These are phyloP conservation scores for Corythoichthys intestinalis DNA, from an alignment of 2,113 vertebrate genomes.

Conservation along the genomic window DNA sequence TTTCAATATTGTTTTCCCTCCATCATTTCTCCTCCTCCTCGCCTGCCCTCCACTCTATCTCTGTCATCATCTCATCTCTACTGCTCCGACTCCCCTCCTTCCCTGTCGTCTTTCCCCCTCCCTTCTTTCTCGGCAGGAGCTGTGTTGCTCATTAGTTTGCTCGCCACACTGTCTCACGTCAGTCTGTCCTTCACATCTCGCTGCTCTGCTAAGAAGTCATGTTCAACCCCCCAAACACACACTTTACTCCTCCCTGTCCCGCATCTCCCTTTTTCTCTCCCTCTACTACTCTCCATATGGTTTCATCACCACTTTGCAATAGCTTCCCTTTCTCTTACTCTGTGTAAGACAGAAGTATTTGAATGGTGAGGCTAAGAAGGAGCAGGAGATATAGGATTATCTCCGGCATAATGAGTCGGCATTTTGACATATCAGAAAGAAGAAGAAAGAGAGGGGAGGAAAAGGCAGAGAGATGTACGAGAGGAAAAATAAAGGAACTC, in stretches of 20 bases:
- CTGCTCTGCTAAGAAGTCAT: conserved; percentile 79
- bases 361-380: conserved; percentile 43
- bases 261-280: conserved; percentile 12
- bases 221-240: conserved; percentile 48
- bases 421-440: conserved; percentile 46
- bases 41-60: conserved; percentile 36
- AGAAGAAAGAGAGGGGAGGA: conserved; percentile 29
- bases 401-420: conserved; percentile 39
- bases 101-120: background rate
- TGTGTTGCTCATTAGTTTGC: conserved; percentile 76
- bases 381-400: conserved; percentile 58
- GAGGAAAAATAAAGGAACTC: conserved; percentile 6
- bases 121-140: conserved; percentile 54
- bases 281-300: conserved; percentile 66
- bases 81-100: conserved; percentile 1
- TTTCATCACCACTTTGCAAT: conserved; percentile 68
- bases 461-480: conserved; percentile 14
- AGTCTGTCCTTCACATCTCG: conserved; percentile 80
- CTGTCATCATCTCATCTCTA: conserved; percentile 32
- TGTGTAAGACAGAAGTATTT: conserved; percentile 40
- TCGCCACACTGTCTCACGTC: conserved; percentile 63
- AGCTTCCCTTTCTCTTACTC: conserved; percentile 17
- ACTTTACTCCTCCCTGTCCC: background rate
- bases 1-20: conserved; percentile 16
- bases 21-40: conserved; percentile 7